Base-by-base conservation (phyloP, 2,113 vertebrate genomes). In the Heterotis niloticus region DNA sequence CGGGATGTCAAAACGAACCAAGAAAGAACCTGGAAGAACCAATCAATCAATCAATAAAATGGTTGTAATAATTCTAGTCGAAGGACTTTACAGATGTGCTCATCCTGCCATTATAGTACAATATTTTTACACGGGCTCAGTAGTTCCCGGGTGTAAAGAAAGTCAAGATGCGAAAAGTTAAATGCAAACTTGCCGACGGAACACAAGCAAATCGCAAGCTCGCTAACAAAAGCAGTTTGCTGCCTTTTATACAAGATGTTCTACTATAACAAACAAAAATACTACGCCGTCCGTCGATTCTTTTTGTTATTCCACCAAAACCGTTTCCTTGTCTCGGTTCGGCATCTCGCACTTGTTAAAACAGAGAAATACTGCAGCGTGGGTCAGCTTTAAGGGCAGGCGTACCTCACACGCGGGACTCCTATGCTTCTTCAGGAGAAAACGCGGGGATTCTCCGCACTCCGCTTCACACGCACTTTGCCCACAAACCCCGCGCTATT, bases 261-360 rank as follows among this genome's bases (percentile, higher is more conserved):
- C 54, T 74, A 20, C n/a, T 51, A 56, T 24, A 44, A 7, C 13
- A 52, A 11, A 23, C 12, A 10, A 44, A 7, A 20, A 72, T 23
- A 56, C 24, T 54, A 74, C 54, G 14, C 56, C 24, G n/a, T 17
- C 23, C 51, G 74, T 44, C n/a, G n/a, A n/a, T n/a, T n/a, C 51
- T 29, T n/a, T 68, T 18, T 23, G 34, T 65, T 17, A 57, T 67
- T 72, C 66, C 54, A 80, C 79, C 34, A 44, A 44, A 44, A 44
- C 34, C 79, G 75, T 62, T 75, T n/a, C 79, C 75, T 80, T 80
- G 79, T 80, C 73, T 80, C 59, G 24, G 24, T 75, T 66, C 54
- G 18, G 54, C 52, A 44, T 34, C 17, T 24, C 20, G 17, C 59
- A 44, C 44, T 44, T 66, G 64, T 14, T 59, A 14, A 44, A 75